Conservation (phyloP, 2,113 vertebrate genomes). For the Tonatia bakeri region DNA sequence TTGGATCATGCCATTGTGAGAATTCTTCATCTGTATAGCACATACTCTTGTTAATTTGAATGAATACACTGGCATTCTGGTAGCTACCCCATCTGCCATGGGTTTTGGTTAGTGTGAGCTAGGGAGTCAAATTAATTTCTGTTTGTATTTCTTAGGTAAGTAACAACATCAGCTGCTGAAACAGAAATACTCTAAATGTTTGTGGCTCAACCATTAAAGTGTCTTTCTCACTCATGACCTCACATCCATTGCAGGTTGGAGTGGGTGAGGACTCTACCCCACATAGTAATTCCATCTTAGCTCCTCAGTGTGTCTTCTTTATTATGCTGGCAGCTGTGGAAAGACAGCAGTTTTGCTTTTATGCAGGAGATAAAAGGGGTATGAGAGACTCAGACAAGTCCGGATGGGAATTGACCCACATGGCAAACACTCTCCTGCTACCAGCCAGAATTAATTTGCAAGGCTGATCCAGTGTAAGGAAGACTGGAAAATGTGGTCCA, state of each 20-base stretch:
- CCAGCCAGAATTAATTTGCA: background rate
- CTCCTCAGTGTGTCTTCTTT: background rate
- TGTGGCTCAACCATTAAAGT: background rate
- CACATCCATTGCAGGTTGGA: too few relatives aligned
- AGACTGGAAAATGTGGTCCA: background rate
- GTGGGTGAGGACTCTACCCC: background rate
- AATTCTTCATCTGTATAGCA: background rate
- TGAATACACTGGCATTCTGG: background rate
- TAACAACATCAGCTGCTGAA: background rate
- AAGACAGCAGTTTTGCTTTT: background rate
- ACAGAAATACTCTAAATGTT: background rate
- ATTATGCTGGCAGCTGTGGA: background rate
- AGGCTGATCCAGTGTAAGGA: background rate
- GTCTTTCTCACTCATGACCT: background rate
- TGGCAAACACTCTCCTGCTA: background rate
- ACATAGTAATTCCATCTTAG: background rate
- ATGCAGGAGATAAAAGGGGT: background rate
- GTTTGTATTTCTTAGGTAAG: background rate
- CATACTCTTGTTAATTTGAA: background rate
- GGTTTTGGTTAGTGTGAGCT: background rate
- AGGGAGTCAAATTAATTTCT: background rate
- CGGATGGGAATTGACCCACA: background rate
- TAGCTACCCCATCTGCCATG: background rate
- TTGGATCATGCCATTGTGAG: background rate
- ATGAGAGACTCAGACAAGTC: background rate